Base-by-base conservation (phyloP, 2,888 invertebrate genomes). In the Smittia sp. region DNA sequence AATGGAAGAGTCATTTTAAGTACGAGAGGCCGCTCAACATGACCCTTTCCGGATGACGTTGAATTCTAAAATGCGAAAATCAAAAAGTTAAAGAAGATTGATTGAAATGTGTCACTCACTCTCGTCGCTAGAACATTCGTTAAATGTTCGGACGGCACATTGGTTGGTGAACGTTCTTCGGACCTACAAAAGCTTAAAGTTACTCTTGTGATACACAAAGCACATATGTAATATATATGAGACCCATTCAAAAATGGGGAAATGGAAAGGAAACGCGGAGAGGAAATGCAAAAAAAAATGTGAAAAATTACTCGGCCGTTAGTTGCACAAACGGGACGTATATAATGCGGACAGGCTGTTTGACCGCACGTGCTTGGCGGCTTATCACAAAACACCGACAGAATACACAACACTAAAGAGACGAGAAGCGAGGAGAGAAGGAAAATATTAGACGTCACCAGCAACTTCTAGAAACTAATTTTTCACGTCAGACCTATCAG, bases 111-210 rank as follows among this genome's bases (percentile, higher is more conserved):
- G 38, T 41, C 62, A 39, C 72, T 72, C 24, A 72, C 72, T 72
- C 54, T 72, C 72, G 20, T 72, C 72, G 15, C 18, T 41, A 2
- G 62, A 62, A n/a, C 72, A 72, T 62, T 72, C 72, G 41, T 72
- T 72, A 58, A 72, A 72, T 38, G 25, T 20, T 15, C 41, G 58
- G 22, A 72, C 58, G 15, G 62, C 39, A 62, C 72, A 72, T 15
- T 72, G 62, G 32, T 72, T 72, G 13, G 6, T 58, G 22, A 72
- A 72, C 4, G 72, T 72, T 9, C 41, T 15, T 15, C 72, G 32
- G 1, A 58, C n/a, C n/a, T n/a, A n/a, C n/a, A n/a, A n/a, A n/a
- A n/a, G n/a, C n/a, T n/a, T n/a, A n/a, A n/a, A n/a, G n/a, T n/a
- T n/a, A n/a, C n/a, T n/a, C n/a, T n/a, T n/a, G n/a, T n/a, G n/a